Conservation (phyloP, 2,888 invertebrate species). For the Theristus sp. region DNA sequence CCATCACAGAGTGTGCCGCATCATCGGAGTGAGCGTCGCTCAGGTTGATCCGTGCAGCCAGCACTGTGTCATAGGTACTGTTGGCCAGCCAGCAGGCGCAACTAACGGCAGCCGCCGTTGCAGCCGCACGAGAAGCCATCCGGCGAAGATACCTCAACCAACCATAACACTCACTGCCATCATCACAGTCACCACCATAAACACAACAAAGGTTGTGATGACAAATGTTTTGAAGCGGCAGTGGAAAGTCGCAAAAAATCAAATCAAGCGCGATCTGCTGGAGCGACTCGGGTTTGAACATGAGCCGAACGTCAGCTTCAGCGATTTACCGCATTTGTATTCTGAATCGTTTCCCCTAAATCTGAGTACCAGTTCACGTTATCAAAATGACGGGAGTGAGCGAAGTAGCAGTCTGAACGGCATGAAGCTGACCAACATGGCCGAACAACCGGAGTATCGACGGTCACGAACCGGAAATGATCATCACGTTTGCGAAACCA, state of each 20-base stretch:
- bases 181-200: too few species aligned
- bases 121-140: too few species aligned
- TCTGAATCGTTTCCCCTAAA: neutral
- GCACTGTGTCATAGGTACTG: too few species aligned
- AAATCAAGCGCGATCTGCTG: neutral
- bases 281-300: neutral
- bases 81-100: too few species aligned
- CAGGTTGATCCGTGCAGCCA: too few species aligned
- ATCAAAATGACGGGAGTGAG: too few species aligned
- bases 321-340: neutral
- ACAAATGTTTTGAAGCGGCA: neutral
- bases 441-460: neutral
- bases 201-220: neutral
- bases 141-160: too few species aligned
- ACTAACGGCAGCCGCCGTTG: too few species aligned
- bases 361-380: neutral
- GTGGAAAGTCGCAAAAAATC: neutral
- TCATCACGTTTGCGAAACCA: neutral
- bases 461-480: neutral
- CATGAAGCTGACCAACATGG: too few species aligned
- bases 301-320: neutral
- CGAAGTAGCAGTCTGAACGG: neutral
- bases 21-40: too few species aligned
- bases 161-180: too few species aligned
- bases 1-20: too few species aligned